Evolutionary conservation across 2,888 invertebrate genomes (phyloP).

Genomic region (Marasmarcha lunaedactyla): DNA sequence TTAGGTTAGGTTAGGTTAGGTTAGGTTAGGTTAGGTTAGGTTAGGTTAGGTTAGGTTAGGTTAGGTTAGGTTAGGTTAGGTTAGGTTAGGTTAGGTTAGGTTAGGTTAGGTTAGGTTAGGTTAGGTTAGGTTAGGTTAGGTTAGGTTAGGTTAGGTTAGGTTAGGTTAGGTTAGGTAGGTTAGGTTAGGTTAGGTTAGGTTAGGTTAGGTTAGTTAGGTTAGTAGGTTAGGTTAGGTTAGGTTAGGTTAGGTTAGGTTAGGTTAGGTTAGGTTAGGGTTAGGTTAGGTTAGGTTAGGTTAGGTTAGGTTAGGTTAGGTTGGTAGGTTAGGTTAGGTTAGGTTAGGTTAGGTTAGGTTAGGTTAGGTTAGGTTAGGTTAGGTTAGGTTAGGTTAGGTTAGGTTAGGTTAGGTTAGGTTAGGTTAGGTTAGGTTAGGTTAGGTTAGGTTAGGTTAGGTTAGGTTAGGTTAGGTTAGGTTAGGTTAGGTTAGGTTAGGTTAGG

Average conservation of each 20-base stretch:
- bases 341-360: slow-evolving; percentile 12
- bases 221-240: slow-evolving; percentile 1
- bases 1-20: slow-evolving; percentile 11
- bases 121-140: slow-evolving; percentile 12
- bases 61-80: slow-evolving; percentile 11
- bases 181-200: slow-evolving; percentile 13
- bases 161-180: slow-evolving; percentile 12
- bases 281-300: slow-evolving; percentile 7
- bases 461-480: slow-evolving; percentile 9
- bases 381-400: slow-evolving; percentile 13
- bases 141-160: slow-evolving; percentile 13
- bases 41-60: slow-evolving; percentile 11
- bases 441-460: slow-evolving; percentile 13
- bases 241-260: slow-evolving; percentile 8
- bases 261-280: slow-evolving; percentile 6
- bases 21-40: slow-evolving; percentile 11
- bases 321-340: slow-evolving; percentile 10
- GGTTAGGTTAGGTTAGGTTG: slow-evolving; percentile 11
- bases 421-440: slow-evolving; percentile 12
- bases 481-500: slow-evolving; percentile 19
- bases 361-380: slow-evolving; percentile 14
- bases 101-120: slow-evolving; percentile 12
- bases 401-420: slow-evolving; percentile 18
- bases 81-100: slow-evolving; percentile 11
- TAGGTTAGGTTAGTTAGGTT: slow-evolving; percentile 11